Evolutionary conservation across 1,140 invertebrate species (phyloP).

Genomic region (Ceratosolen solmsi): DNA sequence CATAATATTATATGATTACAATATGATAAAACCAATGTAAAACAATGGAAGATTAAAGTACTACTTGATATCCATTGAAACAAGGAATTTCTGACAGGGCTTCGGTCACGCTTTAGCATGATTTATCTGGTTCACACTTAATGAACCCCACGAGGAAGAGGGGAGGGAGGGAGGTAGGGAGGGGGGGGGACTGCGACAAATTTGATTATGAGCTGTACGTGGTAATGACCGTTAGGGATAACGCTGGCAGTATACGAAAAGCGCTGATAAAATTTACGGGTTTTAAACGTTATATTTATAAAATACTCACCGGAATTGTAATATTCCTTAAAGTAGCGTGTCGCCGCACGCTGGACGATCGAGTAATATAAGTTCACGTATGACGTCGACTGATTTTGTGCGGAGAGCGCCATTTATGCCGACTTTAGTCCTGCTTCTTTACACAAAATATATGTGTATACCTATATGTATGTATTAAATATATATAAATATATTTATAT

Average conservation of each 20-base stretch:
- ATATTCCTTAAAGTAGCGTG: constrained; percentile 74
- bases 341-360: constrained; percentile 73
- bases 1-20: no score
- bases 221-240: background rate
- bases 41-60: no score
- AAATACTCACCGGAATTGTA: constrained; percentile 73
- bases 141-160: background rate
- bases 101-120: background rate
- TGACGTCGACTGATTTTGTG: constrained; percentile 72
- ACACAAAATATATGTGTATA: constrained; percentile 1
- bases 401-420: constrained; percentile 74
- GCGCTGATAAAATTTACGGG: background rate
- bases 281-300: background rate
- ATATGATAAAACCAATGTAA: no score
- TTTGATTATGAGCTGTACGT: background rate
- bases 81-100: background rate
- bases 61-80: background rate
- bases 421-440: constrained; percentile 29
- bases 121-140: constrained; percentile 18
- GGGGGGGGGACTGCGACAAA: no score
- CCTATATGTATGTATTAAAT: background rate
- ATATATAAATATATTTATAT: background rate
- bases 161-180: no score
- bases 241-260: background rate
- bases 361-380: constrained; percentile 74